Conservation (phyloP, 92 coral and sea anemone genomes). For the Pocillopora grandis region DNA sequence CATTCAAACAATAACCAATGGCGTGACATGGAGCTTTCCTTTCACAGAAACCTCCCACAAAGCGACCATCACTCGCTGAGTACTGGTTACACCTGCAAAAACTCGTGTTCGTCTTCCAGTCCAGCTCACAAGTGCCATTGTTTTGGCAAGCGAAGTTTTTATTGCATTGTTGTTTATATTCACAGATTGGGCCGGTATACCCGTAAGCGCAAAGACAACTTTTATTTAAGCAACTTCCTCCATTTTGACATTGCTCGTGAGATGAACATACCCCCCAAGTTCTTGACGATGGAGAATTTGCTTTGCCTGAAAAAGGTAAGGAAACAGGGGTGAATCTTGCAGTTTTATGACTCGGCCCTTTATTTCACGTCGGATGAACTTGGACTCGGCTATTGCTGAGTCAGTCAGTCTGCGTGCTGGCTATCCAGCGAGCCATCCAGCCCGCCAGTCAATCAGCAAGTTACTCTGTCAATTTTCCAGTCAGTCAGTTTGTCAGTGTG, state of each 20-base stretch:
- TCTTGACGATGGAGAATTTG: background rate
- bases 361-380: background rate
- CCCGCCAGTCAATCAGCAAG: background rate
- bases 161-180: background rate
- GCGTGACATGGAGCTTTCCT: constrained; percentile 13
- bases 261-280: background rate
- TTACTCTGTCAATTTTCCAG: background rate
- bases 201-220: constrained; percentile 10
- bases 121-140: constrained; percentile 6
- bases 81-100: constrained; percentile 13
- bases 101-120: background rate
- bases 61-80: constrained; percentile 7
- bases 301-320: background rate
- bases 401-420: background rate
- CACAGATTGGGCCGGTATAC: constrained; percentile 13
- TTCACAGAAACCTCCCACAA: constrained; percentile 23
- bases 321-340: background rate
- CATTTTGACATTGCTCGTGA: constrained; percentile 18
- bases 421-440: background rate
- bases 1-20: background rate
- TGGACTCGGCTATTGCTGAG: background rate
- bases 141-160: background rate
- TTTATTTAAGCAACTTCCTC: background rate
- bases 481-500: background rate
- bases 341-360: too few species aligned